phyloP scores from a whole-genome alignment of 2,113 vertebrate genomes.

The Gasterosteus aculeatus region DNA sequence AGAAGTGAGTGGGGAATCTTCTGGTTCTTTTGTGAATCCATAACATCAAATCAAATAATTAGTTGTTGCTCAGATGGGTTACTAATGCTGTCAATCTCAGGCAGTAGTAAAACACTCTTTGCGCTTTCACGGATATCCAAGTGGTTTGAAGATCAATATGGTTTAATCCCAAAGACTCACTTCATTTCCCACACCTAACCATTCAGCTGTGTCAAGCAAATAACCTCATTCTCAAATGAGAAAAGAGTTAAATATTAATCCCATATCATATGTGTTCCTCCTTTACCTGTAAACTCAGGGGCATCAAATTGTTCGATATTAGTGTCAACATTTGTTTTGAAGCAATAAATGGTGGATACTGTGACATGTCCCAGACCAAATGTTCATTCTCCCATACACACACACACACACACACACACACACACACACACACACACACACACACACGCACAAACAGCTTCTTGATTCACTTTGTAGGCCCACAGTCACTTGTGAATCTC shows the following conservation, averaged over 20 bases:
- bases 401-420: not conserved
- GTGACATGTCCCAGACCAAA: slow-evolving; percentile 11
- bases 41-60: not conserved
- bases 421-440: slow-evolving; percentile 14
- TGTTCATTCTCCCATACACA: slow-evolving; percentile 20
- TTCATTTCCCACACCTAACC: not conserved
- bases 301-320: slow-evolving; percentile 8
- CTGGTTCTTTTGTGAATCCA: not conserved
- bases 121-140: not conserved
- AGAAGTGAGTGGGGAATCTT: not conserved
- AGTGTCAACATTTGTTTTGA: slow-evolving; percentile 12
- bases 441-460: too few species aligned
- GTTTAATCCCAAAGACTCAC: not conserved
- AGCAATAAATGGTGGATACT: not conserved
- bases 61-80: not conserved
- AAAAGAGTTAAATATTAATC: not conserved
- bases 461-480: slow-evolving; percentile 12
- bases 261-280: not conserved
- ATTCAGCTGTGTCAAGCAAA: not conserved
- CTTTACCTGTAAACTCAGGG: not conserved
- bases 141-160: not conserved
- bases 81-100: not conserved
- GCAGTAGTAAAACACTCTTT: not conserved
- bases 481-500: slow-evolving; percentile 8
- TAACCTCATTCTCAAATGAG: not conserved